phyloP scores from a whole-genome alignment of 2,113 vertebrate species.

The Halichoerus grypus region DNA sequence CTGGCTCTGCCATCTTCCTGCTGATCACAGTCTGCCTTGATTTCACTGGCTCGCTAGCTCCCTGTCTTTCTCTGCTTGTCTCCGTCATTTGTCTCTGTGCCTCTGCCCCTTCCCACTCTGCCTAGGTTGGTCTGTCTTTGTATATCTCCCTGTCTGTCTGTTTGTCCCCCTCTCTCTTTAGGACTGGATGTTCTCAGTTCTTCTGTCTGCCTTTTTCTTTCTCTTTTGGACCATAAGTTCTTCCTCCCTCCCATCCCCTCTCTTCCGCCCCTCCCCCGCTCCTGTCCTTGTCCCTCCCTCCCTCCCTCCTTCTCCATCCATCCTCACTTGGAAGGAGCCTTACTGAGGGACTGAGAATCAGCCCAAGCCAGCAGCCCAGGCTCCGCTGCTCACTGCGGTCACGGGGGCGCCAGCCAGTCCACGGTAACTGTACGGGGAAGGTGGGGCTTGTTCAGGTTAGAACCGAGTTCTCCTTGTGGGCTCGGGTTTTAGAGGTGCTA shows the following conservation, averaged over 20 bases:
- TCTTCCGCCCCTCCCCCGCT: rapidly evolving
- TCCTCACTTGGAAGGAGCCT: neutral
- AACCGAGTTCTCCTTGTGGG: conserved; percentile 82
- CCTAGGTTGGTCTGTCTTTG: neutral
- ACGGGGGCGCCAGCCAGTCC: conserved; percentile 70
- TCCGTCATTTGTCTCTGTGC: neutral
- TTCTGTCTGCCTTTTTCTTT: neutral
- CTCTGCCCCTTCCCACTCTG: neutral
- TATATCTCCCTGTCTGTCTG: neutral
- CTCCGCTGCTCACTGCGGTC: conserved; percentile 71
- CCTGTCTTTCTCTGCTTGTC: neutral
- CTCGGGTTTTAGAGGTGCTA: conserved; percentile 64
- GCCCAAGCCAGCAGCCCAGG: conserved; percentile 28
- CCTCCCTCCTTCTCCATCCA: neutral
- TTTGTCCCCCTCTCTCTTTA: neutral
- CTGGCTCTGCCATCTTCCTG: neutral
- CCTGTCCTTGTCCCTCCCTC: rapidly evolving
- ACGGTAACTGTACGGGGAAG: conserved; percentile 42
- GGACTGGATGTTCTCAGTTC: neutral
- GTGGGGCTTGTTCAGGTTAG: conserved; percentile 80
- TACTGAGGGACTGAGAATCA: neutral
- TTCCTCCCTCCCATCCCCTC: too few species aligned
- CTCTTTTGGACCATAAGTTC: neutral
- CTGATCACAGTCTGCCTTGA: neutral
- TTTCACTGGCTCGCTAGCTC: neutral